These are phyloP conservation scores for Cyphomyrus plagiostoma DNA, from an alignment of 2,113 vertebrate genomes.

Conservation along the genomic window DNA sequence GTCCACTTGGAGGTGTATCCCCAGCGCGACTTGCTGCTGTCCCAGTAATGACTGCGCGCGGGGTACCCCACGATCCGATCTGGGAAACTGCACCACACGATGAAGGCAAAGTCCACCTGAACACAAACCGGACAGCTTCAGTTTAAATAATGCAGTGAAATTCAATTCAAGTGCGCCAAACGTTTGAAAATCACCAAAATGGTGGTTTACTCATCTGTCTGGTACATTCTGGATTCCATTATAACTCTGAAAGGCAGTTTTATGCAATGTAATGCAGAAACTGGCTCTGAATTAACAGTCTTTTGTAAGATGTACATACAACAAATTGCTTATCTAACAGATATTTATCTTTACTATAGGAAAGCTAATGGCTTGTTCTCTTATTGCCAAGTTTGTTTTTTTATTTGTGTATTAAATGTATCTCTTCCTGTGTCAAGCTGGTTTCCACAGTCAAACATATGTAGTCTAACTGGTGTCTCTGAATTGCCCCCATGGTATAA, in stretches of 20 bases:
- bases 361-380: not conserved
- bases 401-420: not conserved
- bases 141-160: not conserved
- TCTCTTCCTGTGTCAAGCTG: not conserved
- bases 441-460: not conserved
- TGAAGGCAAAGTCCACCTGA: conserved; percentile 70
- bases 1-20: conserved; percentile 74
- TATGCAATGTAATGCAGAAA: not conserved
- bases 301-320: not conserved
- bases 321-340: not conserved
- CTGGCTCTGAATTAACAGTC: not conserved
- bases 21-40: conserved; percentile 58
- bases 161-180: not conserved
- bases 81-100: conserved; percentile 68
- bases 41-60: conserved; percentile 71
- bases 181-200: not conserved
- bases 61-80: conserved; percentile 70
- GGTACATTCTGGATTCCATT: not conserved
- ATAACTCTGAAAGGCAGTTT: not conserved
- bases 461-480: not conserved
- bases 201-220: not conserved
- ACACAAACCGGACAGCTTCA: not conserved
- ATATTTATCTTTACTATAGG: not conserved
- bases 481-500: not conserved
- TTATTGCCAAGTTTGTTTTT: not conserved